These are phyloP conservation scores for Ostrea edulis DNA, from an alignment of 1,140 invertebrate species.

Conservation along the genomic window DNA sequence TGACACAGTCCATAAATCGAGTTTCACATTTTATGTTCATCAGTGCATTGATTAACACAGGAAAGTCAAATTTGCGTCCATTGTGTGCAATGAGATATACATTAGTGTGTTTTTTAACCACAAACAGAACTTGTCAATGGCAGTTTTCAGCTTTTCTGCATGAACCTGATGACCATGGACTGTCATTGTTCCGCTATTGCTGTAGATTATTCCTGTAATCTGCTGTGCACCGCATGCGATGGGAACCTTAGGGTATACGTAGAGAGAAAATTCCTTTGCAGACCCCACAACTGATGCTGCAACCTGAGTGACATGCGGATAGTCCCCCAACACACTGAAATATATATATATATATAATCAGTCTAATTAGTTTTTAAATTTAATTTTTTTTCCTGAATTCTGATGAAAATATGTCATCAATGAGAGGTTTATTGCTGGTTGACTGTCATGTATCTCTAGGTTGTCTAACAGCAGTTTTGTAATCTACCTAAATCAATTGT, in stretches of 20 bases:
- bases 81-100: slow-evolving; percentile 49
- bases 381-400: too few species aligned
- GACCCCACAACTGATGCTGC: slow-evolving; percentile 35
- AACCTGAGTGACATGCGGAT: slow-evolving; percentile 53
- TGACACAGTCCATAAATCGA: neutral
- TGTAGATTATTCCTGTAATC: slow-evolving; percentile 31
- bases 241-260: slow-evolving; percentile 41
- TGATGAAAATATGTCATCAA: too few species aligned
- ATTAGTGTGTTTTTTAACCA: slow-evolving; percentile 42
- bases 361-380: too few species aligned
- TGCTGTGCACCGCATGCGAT: slow-evolving; percentile 41
- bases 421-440: too few species aligned
- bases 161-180: slow-evolving; percentile 42
- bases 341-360: too few species aligned
- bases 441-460: too few species aligned
- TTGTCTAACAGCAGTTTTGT: too few species aligned
- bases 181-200: slow-evolving; percentile 23
- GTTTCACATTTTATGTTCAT: neutral
- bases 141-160: neutral
- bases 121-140: slow-evolving; percentile 21
- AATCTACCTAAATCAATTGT: slow-evolving; percentile 39
- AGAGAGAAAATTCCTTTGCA: neutral
- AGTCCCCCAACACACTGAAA: slow-evolving; percentile 43
- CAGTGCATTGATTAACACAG: slow-evolving; percentile 6
- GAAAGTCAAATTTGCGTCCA: slow-evolving; percentile 48